Conservation (phyloP, 2,797 vertebrate species). For the Glossophaga mutica region DNA sequence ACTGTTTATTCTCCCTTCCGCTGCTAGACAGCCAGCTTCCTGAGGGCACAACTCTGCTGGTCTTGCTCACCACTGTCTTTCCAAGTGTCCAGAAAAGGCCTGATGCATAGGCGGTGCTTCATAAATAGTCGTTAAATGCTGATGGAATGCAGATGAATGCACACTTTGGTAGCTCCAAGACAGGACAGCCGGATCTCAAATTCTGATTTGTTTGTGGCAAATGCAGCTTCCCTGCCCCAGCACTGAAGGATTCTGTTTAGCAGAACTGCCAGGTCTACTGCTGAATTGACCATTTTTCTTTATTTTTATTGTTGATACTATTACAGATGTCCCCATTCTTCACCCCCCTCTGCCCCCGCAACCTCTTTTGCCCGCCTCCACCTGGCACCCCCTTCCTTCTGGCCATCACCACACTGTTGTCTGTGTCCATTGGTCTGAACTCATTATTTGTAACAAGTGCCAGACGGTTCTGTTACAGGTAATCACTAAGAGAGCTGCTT, state of each 20-base stretch:
- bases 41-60: background rate
- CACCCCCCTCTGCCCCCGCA: too few relatives aligned
- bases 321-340: background rate
- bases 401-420: background rate
- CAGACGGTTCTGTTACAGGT: background rate
- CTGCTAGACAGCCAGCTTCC: background rate
- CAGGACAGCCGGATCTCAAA: background rate
- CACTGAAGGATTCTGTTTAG: background rate
- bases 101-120: background rate
- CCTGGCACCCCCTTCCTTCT: background rate
- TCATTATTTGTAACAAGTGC: background rate
- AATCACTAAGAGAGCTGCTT: background rate
- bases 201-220: background rate
- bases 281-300: background rate
- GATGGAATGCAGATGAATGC: background rate
- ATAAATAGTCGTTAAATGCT: background rate
- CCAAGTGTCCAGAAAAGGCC: background rate
- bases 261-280: background rate
- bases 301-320: background rate
- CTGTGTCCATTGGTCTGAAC: background rate
- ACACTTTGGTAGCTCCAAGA: background rate
- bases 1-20: background rate
- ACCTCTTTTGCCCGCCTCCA: background rate
- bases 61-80: background rate
- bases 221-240: background rate